These are phyloP conservation scores for Ptychobarbus kaznakovi DNA, from an alignment of 2,797 vertebrate species.

Conservation along the genomic window DNA sequence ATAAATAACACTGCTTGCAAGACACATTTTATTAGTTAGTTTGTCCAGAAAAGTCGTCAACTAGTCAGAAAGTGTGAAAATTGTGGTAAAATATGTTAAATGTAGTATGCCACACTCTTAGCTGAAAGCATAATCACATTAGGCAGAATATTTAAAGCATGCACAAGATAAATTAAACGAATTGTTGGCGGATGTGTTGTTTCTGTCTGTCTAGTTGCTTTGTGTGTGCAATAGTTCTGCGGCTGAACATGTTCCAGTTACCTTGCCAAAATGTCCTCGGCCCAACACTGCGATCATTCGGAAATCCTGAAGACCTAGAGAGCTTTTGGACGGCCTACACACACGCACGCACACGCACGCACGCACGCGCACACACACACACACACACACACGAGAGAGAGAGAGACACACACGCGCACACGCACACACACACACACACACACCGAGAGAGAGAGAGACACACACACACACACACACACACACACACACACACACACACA, in stretches of 20 bases:
- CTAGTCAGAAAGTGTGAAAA: not conserved
- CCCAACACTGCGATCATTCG: conserved; percentile 87
- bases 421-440: too few relatives aligned
- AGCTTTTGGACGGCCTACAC: conserved; percentile 65
- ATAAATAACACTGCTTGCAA: not conserved
- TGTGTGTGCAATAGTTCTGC: not conserved
- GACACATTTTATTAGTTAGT: too few relatives aligned
- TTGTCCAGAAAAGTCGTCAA: too few relatives aligned
- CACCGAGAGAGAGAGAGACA: too few relatives aligned
- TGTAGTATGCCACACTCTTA: not conserved
- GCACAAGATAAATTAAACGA: not conserved
- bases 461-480: too few relatives aligned
- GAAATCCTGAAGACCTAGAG: conserved; percentile 85
- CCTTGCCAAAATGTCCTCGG: conserved; percentile 92
- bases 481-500: too few relatives aligned
- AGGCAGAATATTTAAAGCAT: not conserved
- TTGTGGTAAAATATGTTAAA: not conserved
- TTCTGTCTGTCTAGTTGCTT: not conserved
- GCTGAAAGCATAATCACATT: not conserved
- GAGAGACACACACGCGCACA: too few relatives aligned
- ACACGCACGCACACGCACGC: not conserved
- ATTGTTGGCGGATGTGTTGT: not conserved
- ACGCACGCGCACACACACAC: conserved; percentile 50
- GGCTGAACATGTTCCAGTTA: conserved; percentile 57
- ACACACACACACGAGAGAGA: too few relatives aligned